phyloP scores from a whole-genome alignment of 1,140 invertebrate species.

The Papilio helenus region DNA sequence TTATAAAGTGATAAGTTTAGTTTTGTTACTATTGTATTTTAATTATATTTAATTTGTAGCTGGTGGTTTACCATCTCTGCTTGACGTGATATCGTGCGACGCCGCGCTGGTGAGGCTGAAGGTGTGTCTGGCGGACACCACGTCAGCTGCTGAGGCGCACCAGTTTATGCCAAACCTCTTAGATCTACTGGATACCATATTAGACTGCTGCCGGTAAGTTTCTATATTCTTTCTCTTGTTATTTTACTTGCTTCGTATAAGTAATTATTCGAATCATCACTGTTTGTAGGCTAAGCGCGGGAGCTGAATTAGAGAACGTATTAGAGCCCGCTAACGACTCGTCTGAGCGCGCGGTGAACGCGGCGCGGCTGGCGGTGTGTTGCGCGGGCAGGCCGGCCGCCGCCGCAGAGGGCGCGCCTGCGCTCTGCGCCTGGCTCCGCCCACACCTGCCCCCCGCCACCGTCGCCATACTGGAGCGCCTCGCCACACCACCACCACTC shows the following conservation, averaged over 20 bases:
- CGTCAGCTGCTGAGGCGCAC: conserved; percentile 61
- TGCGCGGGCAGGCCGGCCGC: conserved; percentile 50
- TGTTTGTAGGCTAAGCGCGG: conserved; percentile 55
- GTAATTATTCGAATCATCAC: too few species aligned
- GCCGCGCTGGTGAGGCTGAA: conserved; percentile 73
- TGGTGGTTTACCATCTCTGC: conserved; percentile 68
- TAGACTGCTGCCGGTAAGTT: conserved; percentile 77
- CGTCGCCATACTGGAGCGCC: conserved; percentile 57
- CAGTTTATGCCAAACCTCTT: conserved; percentile 76
- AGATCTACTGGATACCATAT: conserved; percentile 69
- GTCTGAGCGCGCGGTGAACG: conserved; percentile 57
- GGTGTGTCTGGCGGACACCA: conserved; percentile 64
- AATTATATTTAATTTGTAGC: conserved; percentile 47
- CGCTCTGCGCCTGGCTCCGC: conserved; percentile 66
- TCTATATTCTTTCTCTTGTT: neutral
- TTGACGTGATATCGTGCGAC: conserved; percentile 79
- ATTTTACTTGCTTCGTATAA: too few species aligned
- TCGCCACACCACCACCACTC: conserved; percentile 55
- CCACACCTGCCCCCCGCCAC: conserved; percentile 65
- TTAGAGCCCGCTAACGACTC: conserved; percentile 49
- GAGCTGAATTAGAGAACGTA: conserved; percentile 58
- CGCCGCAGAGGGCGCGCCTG: conserved; percentile 48
- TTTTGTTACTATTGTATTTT: neutral
- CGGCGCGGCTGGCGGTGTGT: conserved; percentile 60
- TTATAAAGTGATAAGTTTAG: too few species aligned